Evolutionary conservation across 1,140 invertebrate genomes (phyloP), one percentile per base, ranked within the genome.

Genomic region (Drosophila takahashii): DNA sequence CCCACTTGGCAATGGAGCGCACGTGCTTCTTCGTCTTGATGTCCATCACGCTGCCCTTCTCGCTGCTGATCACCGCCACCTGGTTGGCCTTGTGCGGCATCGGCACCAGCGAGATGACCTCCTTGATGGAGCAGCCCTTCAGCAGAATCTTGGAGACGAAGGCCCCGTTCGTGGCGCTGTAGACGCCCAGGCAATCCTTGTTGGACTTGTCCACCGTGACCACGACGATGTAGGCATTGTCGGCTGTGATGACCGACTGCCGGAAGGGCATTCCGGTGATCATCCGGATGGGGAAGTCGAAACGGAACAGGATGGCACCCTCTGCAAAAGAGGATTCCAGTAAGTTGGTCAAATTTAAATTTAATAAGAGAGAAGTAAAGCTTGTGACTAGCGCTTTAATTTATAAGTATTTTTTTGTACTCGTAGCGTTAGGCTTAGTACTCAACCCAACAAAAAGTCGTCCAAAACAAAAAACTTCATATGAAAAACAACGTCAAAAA

Each of bases 21-120:
- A 96, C 93, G 73, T 96, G 95, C 89, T 96, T 95, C 77, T 97
- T 97, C 13, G 94, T 95, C 83, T 95, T 96, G 39, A 97, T 96
- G 81, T 98, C 96, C 77, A 97, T 93, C 51, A 97, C 95, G 62
- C 95, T 97, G 22, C 97, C 97, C 92, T 98, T 98, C 77, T 99
- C 98, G 18, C 95, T 95, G 52, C 97, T 97, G 36, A 98, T 96
- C 0, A 98, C 95, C 0, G 96, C 98, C 22, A 98, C 94, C 93
- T 96, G 96, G 71, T 96, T 95, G 0, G 95, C 93, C 93, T 96
- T 97, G 85, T 97, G 96, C 0, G 96, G 96, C 93, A 97, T 95
- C 7, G 96, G 94, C 4, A 97, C 94, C 34, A 98, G 90, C 4
- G 93, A 93, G 42, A 94, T 89, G 7, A 96, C 94, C 91, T 96